Conservation (phyloP, 2,113 vertebrate species). For the Diglossa brunneiventris region DNA sequence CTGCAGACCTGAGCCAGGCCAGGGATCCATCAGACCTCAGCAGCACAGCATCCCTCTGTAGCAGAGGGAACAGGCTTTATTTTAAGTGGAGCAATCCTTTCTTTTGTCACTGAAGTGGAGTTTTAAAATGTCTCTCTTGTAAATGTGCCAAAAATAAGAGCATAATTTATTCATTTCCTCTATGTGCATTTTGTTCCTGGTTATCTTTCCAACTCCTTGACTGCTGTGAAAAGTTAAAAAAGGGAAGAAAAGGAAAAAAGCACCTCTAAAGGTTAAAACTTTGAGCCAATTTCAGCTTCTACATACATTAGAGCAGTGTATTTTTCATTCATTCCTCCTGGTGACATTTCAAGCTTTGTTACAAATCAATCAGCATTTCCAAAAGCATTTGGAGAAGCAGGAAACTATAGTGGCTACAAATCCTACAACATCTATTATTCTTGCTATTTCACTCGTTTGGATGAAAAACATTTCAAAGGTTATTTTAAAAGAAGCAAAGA, state of each 20-base stretch:
- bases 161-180: slow-evolving; percentile 22
- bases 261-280: slow-evolving; percentile 47
- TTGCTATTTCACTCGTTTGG: neutral
- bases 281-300: slow-evolving; percentile 21
- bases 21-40: fast-evolving
- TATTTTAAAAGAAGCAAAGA: slow-evolving; percentile 7
- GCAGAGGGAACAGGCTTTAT: neutral
- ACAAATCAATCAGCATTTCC: slow-evolving; percentile 58
- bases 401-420: neutral
- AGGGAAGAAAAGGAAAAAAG: neutral
- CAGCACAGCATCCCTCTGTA: neutral
- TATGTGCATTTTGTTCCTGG: neutral
- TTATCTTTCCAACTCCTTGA: neutral
- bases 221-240: neutral
- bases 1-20: neutral
- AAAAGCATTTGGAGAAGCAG: slow-evolving; percentile 30
- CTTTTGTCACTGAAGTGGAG: neutral
- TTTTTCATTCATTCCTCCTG: slow-evolving; percentile 36
- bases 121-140: neutral
- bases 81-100: neutral
- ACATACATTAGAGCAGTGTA: neutral
- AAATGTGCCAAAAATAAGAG: slow-evolving; percentile 11
- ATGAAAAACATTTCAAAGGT: slow-evolving; percentile 27
- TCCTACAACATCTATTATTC: slow-evolving; percentile 1
- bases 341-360: slow-evolving; percentile 56